Evolutionary conservation across 2,797 vertebrate genomes (phyloP), one percentile per base, ranked within the genome.

Genomic region (Anableps anableps): DNA sequence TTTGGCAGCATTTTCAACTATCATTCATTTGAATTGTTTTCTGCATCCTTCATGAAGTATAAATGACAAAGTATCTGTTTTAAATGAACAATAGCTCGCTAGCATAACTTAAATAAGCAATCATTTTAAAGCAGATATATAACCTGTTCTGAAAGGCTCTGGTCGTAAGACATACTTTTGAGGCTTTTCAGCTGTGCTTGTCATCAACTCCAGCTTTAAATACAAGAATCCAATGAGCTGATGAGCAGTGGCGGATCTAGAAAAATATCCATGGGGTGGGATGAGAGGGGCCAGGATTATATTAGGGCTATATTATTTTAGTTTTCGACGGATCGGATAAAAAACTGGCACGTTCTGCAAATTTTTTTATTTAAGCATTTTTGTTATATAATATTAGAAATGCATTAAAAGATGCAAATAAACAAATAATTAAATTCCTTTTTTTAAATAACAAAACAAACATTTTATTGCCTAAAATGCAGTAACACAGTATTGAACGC

Each of bases 111-210:
- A 34, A 83, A 53, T 62, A 78, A 83, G 71, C 34, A n/a, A 62
- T 31, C 7, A 77, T 79, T 53, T 76, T 17, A 72, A 76, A 79
- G 66, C 14, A 9, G 13, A 80, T 60, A 79, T 80, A 55, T 85
- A 87, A 82, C 79, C 72, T 5, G 55, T 60, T 45, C 45, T 81
- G 72, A 74, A 84, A 74, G 85, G 34, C 72, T 23, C 73, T 75
- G 75, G 80, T 81, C 83, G 81, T 74, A 88, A 79, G 55, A 87
- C 72, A 50, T n/a, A 74, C 38, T 66, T 84, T 55, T 74, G 34
- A 58, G 31, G 73, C 70, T 78, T 88, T 83, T 80, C 83, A 86
- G 87, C 74, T 51, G 72, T 55, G 68, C 29, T 3, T 58, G 76
- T 70, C 34, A 48, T 77, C 86, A 82, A 74, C 34, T 77, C 79